Base-by-base conservation (phyloP, 2,113 vertebrate species). In the Osmerus mordax region DNA sequence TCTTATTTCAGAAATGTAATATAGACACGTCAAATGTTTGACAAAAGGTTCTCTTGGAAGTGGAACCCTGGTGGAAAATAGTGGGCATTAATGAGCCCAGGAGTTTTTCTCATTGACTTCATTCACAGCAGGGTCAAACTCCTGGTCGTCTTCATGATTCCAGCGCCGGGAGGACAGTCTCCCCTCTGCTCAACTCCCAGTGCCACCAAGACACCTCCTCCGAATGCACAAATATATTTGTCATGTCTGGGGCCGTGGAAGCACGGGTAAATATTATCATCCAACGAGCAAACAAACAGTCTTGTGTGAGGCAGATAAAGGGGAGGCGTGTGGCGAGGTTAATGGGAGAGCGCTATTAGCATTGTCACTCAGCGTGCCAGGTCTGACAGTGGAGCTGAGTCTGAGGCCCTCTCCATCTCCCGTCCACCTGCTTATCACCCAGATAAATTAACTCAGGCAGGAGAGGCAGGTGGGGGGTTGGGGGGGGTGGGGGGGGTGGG, bases 321-420 rank as follows among this genome's bases (percentile, higher is more conserved):
- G 88, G 79, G 84, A 88, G 71, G 82, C 83, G 85, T 89, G 87
- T 53, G 85, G 90, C 72, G 86, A 90, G 89, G 89, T 92, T 91
- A 92, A 91, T 93, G 89, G 89, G 89, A 88, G 86, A 88, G 86
- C 78, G 89, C 92, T 92, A 95, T 95, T 95, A 94, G 89, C 87
- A 93, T 96, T 96, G 91, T 93, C 94, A 95, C 94, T 96, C 95
- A 86, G 65, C 53, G 83, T 95, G 92, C 92, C 89, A 58, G 91
- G 89, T 87, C 91, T 93, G 92, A 87, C 92, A 92, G 92, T 90
- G 91, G 87, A 23, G 80, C 93, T 91, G 86, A 73, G 84, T 90
- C 89, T 90, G 86, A 91, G 85, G 87, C 74, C 83, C 66, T 89
- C 85, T 89, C 87, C 87, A 90, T 92, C 87, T 83, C 90, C 92